A percentile compares a stretch with the other conserved stretches of the same genome.
These are phyloP conservation scores for Xiphophorus maculatus DNA, from an alignment of 2,113 vertebrate species.

Conservation along the genomic window DNA sequence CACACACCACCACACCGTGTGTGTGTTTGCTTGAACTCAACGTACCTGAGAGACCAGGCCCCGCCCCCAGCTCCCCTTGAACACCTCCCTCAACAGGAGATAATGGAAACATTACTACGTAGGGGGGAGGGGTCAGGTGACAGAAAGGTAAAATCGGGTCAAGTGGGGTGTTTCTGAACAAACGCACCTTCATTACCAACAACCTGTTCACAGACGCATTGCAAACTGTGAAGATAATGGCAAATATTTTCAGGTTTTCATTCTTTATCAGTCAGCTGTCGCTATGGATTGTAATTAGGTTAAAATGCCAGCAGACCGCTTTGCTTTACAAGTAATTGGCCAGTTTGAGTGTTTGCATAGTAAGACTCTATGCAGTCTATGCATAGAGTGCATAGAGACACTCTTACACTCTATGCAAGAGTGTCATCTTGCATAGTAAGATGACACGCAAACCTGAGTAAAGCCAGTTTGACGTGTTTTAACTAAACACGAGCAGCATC, in stretches of 20 bases:
- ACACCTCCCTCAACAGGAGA: not conserved
- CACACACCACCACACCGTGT: not conserved
- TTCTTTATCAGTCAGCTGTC: too few species aligned
- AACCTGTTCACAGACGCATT: not conserved
- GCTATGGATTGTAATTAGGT: too few species aligned
- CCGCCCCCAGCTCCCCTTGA: slow-evolving; percentile 56
- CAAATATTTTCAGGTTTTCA: too few species aligned
- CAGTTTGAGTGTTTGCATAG: not conserved
- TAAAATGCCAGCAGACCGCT: not conserved
- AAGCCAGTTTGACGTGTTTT: not conserved
- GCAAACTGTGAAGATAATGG: too few species aligned
- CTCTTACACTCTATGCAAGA: too few species aligned
- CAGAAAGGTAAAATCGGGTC: slow-evolving; percentile 2
- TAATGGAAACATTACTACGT: slow-evolving; percentile 19
- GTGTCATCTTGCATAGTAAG: too few species aligned
- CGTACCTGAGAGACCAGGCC: slow-evolving; percentile 30
- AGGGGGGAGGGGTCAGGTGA: not conserved
- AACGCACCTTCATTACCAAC: slow-evolving; percentile 41
- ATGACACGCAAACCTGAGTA: not conserved
- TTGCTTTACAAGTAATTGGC: not conserved
- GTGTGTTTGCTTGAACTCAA: slow-evolving; percentile 3
- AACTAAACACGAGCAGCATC: not conserved
- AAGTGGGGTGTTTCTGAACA: slow-evolving; percentile 44
- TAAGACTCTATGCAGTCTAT: too few species aligned
- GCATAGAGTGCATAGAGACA: too few species aligned